phyloP scores from a whole-genome alignment of 2,113 vertebrate species.

The Rhabdomys dilectus region DNA sequence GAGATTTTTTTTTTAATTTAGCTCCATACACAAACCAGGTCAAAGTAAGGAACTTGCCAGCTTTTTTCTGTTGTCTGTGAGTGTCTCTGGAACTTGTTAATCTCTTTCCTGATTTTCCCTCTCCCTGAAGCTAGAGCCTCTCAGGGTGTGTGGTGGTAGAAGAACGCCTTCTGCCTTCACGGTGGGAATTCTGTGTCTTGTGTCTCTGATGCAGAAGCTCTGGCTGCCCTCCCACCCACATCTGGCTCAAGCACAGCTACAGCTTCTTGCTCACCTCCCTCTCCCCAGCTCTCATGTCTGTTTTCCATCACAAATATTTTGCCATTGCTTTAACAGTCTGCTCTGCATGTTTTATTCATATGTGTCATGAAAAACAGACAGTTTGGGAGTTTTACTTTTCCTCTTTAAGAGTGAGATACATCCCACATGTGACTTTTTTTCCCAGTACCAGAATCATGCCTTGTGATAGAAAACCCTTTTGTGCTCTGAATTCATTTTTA shows the following conservation, averaged over 20 bases:
- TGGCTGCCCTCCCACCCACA: background rate
- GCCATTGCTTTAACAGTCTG: background rate
- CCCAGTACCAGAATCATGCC: background rate
- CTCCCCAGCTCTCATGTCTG: background rate
- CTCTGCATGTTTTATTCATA: background rate
- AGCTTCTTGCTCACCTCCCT: background rate
- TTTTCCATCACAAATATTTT: background rate
- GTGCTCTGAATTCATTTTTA: background rate
- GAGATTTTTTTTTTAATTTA: background rate
- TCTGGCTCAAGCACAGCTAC: background rate
- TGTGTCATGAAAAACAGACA: background rate
- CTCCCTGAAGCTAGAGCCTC: background rate
- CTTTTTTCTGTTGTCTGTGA: background rate
- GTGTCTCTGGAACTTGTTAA: background rate
- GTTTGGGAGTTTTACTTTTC: background rate
- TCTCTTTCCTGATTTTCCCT: background rate
- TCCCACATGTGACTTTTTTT: background rate
- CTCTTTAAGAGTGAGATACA: background rate
- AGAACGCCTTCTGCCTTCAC: too few species aligned
- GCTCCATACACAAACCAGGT: background rate
- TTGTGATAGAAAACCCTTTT: background rate
- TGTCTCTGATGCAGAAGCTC: background rate
- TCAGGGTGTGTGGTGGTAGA: fast-evolving
- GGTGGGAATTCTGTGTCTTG: fast-evolving
- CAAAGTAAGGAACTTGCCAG: background rate